Evolutionary conservation across 2,113 vertebrate species (phyloP), one percentile per base, ranked within the genome.

Genomic region (Microtus pennsylvanicus): DNA sequence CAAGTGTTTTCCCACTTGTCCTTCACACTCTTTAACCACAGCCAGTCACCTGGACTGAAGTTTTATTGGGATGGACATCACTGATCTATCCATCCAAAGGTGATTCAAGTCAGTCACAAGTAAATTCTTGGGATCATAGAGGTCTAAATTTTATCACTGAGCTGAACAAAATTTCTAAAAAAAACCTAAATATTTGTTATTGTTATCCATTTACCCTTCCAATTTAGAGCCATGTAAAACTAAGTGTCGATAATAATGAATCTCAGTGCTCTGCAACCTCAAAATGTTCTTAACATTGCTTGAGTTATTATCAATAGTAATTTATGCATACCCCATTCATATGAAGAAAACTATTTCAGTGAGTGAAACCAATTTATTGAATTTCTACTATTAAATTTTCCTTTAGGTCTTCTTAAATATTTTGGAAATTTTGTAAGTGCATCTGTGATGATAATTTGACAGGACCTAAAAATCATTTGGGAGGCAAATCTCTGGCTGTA

Each of bases 331-430:
- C 9, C 9, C 5, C 26, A 47, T 7, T 21, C 17, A 52, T 21
- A 13, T 24, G 33, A 92, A 58, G 55, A 65, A 83, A n/a, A 30
- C 12, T 19, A 13, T 87, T 63, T 76, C 52, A 67, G 55, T 33
- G n/a, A 76, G 50, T 22, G 2, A 16, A 90, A 89, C 95, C 94
- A 85, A 81, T 89, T 92, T 93, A 94, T 19, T 74, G 50, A 76
- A 93, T 87, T 65, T 12, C 55, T 33, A 1, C n/a, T 70, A 63
- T 35, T 91, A 52, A 96, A 81, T 95, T 83, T 90, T 35, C 28
- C 88, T 96, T 87, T 88, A 81, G 30, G 81, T 67, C 78, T 28
- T 82, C 75, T 83, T 21, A 81, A 77, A n/a, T 7, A 30, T 55
- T 91, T 77, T 63, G 77, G 76, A 86, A 91, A 45, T 42, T 50